Base-by-base conservation (phyloP, 1,140 invertebrate species). In the Micrasema minimum region DNA sequence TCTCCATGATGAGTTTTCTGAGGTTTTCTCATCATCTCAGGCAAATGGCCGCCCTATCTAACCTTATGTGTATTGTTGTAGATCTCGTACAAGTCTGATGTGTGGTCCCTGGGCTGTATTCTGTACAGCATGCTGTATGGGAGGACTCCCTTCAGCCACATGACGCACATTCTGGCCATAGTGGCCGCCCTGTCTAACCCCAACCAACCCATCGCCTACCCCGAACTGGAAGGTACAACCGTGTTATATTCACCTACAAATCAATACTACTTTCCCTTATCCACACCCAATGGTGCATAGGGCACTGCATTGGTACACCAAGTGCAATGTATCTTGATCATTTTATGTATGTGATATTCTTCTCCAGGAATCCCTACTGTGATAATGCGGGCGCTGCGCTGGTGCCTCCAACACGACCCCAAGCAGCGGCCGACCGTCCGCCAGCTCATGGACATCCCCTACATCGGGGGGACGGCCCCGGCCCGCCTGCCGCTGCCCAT, bases 61-160 rank as follows among this genome's bases (percentile, higher is more conserved):
- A n/a, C n/a, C 1, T 41, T 41, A 20, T 20, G 14, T 62, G n/a
- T 46, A 4, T 66, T n/a, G n/a, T 80, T 86, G 66, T 80, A 97
- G 93, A 92, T 98, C 66, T 93, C 91, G 69, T 93, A 90, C 66
- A 96, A 96, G 77, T 95, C 95, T 11, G 97, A 99, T 82, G 94
- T 99, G 12, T 99, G 97, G 97, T 97, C 96, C 0, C 84, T 99
- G 26, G 97, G 97, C 12, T 98, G 97, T 80, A 99, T 99, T 72
- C 85, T 99, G 22, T 99, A 98, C 80, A 90, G 93, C 80, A 85
- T 99, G 79, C 88, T 97, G 10, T 99, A 97, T 82, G 92, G 95
- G 2, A 86, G 87, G 61, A 96, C 96, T 0, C 97, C 97, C 2
- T 99, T 98, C 82, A 90, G 94, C 37, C 90, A 96, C 79, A 90